Base-by-base conservation (phyloP, 2,888 invertebrate genomes). In the Amitus sp. region DNA sequence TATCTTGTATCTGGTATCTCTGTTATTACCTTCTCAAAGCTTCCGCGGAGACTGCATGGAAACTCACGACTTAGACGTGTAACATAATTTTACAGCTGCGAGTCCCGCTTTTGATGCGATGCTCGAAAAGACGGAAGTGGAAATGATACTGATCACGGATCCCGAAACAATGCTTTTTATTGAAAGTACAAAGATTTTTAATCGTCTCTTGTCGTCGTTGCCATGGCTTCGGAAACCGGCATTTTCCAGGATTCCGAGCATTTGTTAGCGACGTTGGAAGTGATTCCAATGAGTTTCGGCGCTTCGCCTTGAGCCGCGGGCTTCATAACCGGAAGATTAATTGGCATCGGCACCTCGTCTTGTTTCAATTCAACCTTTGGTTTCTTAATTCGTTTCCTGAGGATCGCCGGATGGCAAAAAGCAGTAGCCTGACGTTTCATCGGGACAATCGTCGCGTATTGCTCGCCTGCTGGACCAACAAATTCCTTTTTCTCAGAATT, bases 221-320 rank as follows among this genome's bases (percentile, higher is more conserved):
- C n/a, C 2, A 18, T 47, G 18, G 28, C 13, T 39, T 63, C 58
- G 4, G 59, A 30, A 12, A 59, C 42, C 2, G 63, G 63, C 63
- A 63, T 63, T 2, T 20, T 23, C n/a, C 39, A 39, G n/a, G 15
- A 15, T 3, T 27, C 17, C n/a, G 5, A 18, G 12, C 2, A 17
- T 6, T 7, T n/a, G 3, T 49, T 45, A 1, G 54, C 0, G 9
- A 34, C 51, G 10, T 2, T 3, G 30, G 30, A 30, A 3, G 30
- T 3, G 30, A 30, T n/a, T 7, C 30, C 10, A n/a, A 10, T n/a
- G n/a, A 62, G 12, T n/a, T 54, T 62, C 7, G 62, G 50, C 3
- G 62, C 54, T 2, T 48, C 40, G 40, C 18, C 19, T 10, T 17
- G 15, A 9, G 40, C 19, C 9, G 40, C 10, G 15, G 17, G 7